Conservation (phyloP, 2,888 invertebrate genomes). For the Chymomyza fuscimana region DNA sequence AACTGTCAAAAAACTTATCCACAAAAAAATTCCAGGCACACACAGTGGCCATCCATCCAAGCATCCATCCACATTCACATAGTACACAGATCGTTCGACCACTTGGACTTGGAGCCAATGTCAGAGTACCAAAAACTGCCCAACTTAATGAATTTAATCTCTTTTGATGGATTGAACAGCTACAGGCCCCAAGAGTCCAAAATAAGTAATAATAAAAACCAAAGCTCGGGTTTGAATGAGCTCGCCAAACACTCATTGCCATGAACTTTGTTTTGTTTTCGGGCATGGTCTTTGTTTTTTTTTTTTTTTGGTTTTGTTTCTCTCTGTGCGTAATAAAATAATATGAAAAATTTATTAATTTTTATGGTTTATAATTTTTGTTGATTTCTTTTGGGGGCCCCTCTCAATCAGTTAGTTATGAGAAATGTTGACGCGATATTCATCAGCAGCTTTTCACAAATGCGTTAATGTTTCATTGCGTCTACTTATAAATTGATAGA, state of each 20-base stretch:
- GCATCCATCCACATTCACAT: constrained; percentile 37
- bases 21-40: constrained; percentile 57
- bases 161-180: constrained; percentile 72
- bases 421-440: constrained; percentile 46
- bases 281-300: not conserved
- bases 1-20: constrained; percentile 65
- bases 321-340: constrained; percentile 58
- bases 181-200: constrained; percentile 8
- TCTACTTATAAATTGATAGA: not conserved
- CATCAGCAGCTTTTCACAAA: constrained; percentile 33
- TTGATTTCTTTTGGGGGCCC: constrained; percentile 48
- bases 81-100: not conserved
- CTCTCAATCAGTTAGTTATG: constrained; percentile 42
- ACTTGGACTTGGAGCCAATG: not conserved
- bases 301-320: constrained; percentile 45
- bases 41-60: constrained; percentile 39
- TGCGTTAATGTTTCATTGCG: constrained; percentile 13
- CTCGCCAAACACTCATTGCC: constrained; percentile 38
- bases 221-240: constrained; percentile 42
- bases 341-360: constrained; percentile 66
- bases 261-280: constrained; percentile 45
- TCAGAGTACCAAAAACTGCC: not conserved
- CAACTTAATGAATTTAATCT: constrained; percentile 72
- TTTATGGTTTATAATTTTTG: constrained; percentile 62
- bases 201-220: constrained; percentile 26